Base-by-base conservation (phyloP, 2,113 vertebrate genomes). In the Austrofundulus limnaeus region DNA sequence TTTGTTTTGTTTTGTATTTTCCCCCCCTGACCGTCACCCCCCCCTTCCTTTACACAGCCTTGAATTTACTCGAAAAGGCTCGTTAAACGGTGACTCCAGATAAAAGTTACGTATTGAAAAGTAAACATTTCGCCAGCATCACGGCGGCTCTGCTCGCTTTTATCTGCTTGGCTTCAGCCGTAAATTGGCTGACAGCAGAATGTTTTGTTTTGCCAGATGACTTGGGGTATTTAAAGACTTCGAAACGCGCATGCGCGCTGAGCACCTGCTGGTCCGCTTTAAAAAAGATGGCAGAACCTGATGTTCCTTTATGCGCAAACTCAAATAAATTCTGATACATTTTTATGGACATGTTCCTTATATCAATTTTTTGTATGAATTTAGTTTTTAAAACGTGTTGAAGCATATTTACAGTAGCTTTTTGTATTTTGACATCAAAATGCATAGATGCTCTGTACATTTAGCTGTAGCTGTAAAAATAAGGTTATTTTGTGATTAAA, bases 181-280 rank as follows among this genome's bases (percentile, higher is more conserved):
- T 69, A 75, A 73, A 77, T 86, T 87, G 87, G 83, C 84, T 90
- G 86, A 80, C 79, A 84, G 83, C 75, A 70, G 81, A 87, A 80
- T 88, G 87, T 90, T 91, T 87, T 86, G 90, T 89, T 91, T 85
- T 89, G 86, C 85, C 88, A 89, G 88, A 88, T 91, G 91, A 91
- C 91, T 86, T 81, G 85, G 89, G 90, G 78, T 85, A 87, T 91
- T 92, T 92, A 92, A 92, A 88, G 87, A 90, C 84, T 77, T 83
- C 61, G n/a, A 46, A 56, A 16, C 12, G 88, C 91, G 90, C 92
- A 88, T 83, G 89, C 92, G 91, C 62, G 77, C 1, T 77, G 58
- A 61, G 48, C 66, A 77, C 75, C 70, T 86, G 87, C 81, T 84
- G 85, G 86, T 87, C 89, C 11, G 63, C 72, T 59, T 55, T 78